Evolutionary conservation across 2,797 vertebrate genomes (phyloP), one percentile per base, ranked within the genome.

Genomic region (Uromys caudimaculatus): DNA sequence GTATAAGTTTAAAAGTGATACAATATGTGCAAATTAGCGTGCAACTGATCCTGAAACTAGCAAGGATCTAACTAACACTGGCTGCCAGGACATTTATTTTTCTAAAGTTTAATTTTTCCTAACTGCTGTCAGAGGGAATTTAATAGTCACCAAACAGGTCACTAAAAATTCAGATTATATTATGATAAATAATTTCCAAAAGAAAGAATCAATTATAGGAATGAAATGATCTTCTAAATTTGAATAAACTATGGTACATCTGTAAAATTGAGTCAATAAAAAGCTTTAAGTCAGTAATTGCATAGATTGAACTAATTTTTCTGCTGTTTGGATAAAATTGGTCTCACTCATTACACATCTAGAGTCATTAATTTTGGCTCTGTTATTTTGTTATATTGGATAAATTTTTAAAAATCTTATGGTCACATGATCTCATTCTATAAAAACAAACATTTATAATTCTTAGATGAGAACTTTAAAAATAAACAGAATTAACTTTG

Each of bases 401-500:
- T 5, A 44, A 62, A 52, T 52, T 77, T 71, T 50, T 0, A 29
- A 93, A 58, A 93, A 71, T 86, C 11, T 91, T 16, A 67, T 24
- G 54, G 60, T 5, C 2, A 38, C 4, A 56, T 76, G 44, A 82
- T 64, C 24, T 93, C n/a, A 60, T 73, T 69, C 44, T 90, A 89
- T 3, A 86, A 95, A 94, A 94, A 52, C 24, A 75, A 86, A 93
- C 13, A 67, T 93, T 91, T 95, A 23, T 47, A 84, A 82, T 95
- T 95, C 41, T 89, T 64, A 93, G 32, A 50, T 84, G 27, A 47
- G 38, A 58, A 62, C n/a, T 84, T 91, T 76, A 92, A 14, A 91
- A 97, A 64, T 83, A 90, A 95, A 92, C 35, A 96, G 9, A 17
- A 87, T 77, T 95, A 92, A 79, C 52, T 89, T 94, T 95, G 94